Evolutionary conservation across 2,113 vertebrate genomes (phyloP).

Genomic region (Camarhynchus parvulus): DNA sequence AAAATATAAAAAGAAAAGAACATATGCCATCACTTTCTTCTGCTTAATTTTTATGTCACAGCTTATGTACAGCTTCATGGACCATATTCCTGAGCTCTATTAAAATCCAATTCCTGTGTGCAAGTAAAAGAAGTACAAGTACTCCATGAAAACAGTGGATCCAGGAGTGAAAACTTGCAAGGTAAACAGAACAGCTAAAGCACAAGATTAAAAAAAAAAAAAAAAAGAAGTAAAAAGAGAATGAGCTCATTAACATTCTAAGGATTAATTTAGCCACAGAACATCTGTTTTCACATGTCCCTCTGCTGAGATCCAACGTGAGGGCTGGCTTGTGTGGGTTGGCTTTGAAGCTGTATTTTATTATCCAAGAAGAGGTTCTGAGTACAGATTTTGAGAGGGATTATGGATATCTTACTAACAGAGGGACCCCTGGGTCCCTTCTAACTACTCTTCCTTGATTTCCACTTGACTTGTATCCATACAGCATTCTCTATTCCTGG

Average conservation of each 20-base stretch:
- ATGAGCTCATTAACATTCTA: neutral
- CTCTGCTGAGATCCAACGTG: neutral
- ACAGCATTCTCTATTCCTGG: neutral
- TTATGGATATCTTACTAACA: neutral
- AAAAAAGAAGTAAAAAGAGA: neutral
- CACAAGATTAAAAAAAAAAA: neutral
- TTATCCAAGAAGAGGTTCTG: neutral
- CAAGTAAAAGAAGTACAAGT: neutral
- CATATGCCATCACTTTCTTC: neutral
- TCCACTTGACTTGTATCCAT: neutral
- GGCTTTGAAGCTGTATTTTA: conserved; percentile 2
- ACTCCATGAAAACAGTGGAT: neutral
- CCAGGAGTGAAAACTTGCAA: neutral
- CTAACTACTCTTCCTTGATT: neutral
- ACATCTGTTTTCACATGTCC: conserved; percentile 16
- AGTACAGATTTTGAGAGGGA: neutral
- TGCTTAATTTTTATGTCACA: neutral
- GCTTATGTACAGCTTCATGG: neutral
- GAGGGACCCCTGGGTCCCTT: neutral
- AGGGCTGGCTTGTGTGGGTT: neutral
- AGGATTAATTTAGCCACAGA: conserved; percentile 3
- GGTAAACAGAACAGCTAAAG: neutral
- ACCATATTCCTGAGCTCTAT: neutral
- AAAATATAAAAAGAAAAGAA: neutral
- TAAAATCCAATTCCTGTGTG: neutral